Evolutionary conservation across 2,888 invertebrate genomes (phyloP).

Genomic region (Acanthosoma haemorrhoidale): DNA sequence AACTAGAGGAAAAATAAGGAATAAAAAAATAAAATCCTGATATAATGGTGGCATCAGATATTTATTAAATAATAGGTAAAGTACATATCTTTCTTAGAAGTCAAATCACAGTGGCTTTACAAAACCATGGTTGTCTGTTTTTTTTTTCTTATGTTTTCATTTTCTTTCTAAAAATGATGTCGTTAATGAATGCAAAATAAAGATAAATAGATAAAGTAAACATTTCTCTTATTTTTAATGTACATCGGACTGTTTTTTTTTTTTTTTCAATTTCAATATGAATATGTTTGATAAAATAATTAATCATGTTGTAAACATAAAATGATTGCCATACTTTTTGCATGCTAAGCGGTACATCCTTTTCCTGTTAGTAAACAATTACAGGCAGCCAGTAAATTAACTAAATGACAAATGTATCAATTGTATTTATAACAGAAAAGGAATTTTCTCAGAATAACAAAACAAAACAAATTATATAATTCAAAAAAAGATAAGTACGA

Average conservation of each 20-base stretch:
- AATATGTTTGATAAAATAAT: too few species aligned
- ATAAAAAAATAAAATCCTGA: background rate
- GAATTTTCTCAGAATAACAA: background rate
- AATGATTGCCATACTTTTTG: constrained; percentile 1
- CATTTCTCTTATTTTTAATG: background rate
- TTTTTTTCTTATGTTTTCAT: constrained; percentile 1
- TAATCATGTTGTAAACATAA: too few species aligned
- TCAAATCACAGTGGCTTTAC: constrained; percentile 26
- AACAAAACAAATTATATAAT: background rate
- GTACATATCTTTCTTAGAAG: constrained; percentile 16
- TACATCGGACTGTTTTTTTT: too few species aligned
- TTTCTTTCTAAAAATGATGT: constrained; percentile 24
- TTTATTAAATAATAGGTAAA: constrained; percentile 30
- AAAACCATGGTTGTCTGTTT: constrained; percentile 23
- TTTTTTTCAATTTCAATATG: too few species aligned
- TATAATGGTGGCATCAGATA: constrained; percentile 18
- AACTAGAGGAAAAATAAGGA: background rate
- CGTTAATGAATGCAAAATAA: background rate
- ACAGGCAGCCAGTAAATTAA: background rate
- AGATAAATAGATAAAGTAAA: background rate
- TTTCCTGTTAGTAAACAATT: background rate
- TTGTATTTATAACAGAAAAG: background rate
- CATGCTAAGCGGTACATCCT: background rate
- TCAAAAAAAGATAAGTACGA: constrained; percentile 20
- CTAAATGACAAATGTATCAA: background rate